A percentile compares a stretch with the other conserved stretches of the same genome.
Evolutionary conservation across 2,113 vertebrate species (phyloP).

Genomic region (Nerophis lumbriciformis): DNA sequence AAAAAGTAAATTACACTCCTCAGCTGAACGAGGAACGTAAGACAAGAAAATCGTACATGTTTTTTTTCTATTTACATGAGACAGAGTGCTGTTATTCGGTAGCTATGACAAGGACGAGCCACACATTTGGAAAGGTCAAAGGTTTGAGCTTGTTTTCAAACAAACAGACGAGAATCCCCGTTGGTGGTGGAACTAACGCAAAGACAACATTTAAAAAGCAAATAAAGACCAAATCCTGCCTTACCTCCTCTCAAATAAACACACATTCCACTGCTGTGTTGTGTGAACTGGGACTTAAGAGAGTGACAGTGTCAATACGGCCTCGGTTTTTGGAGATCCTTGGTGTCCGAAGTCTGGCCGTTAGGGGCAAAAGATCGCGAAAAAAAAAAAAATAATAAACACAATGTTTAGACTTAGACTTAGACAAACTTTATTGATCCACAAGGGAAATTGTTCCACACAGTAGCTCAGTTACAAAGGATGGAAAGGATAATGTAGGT

Average conservation of each 20-base stretch:
- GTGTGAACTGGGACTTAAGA: conserved; percentile 30
- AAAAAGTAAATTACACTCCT: no score
- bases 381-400: no score
- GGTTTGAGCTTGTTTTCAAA: conserved; percentile 64
- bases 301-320: conserved; percentile 36
- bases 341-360: no score
- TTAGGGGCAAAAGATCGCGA: no score
- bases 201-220: conserved; percentile 59
- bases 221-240: conserved; percentile 43
- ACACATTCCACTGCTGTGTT: conserved; percentile 33
- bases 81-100: conserved; percentile 45
- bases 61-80: neutral
- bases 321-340: no score
- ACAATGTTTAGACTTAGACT: no score
- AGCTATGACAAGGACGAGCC: conserved; percentile 52
- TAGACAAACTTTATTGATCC: no score
- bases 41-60: no score
- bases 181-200: conserved; percentile 51
- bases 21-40: no score
- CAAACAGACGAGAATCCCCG: conserved; percentile 59
- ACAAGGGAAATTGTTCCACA: no score
- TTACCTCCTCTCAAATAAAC: conserved; percentile 59
- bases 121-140: conserved; percentile 59
- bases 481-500: no score
- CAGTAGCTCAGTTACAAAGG: no score